These are phyloP conservation scores for Rhea pennata DNA, from an alignment of 2,113 vertebrate genomes.

Conservation along the genomic window DNA sequence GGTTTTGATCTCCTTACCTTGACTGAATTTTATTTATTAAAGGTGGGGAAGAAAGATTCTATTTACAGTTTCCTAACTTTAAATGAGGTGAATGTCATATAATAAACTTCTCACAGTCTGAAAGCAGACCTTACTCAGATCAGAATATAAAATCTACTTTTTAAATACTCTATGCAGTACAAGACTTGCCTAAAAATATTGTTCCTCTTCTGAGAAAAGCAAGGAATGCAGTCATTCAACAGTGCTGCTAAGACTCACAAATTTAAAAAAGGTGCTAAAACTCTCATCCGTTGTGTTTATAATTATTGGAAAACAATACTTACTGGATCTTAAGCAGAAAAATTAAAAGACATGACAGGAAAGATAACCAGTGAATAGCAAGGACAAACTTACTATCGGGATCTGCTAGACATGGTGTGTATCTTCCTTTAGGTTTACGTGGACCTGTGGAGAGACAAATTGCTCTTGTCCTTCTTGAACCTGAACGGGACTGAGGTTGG, in stretches of 20 bases:
- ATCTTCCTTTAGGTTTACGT: slow-evolving; percentile 88
- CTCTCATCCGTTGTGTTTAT: background rate
- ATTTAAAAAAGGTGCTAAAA: slow-evolving; percentile 26
- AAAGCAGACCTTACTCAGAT: background rate
- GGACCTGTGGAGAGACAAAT: slow-evolving; percentile 95
- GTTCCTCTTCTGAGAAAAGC: slow-evolving; percentile 2
- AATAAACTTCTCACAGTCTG: background rate
- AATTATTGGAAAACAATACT: background rate
- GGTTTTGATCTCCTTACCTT: background rate
- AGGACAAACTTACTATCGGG: slow-evolving; percentile 89
- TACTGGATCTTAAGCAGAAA: background rate
- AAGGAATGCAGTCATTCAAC: slow-evolving; percentile 1
- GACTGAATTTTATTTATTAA: background rate
- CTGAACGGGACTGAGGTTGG: slow-evolving; percentile 87
- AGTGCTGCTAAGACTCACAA: background rate
- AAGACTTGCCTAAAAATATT: background rate
- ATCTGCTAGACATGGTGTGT: slow-evolving; percentile 92
- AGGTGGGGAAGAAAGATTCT: background rate
- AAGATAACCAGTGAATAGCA: background rate
- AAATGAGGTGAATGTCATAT: background rate
- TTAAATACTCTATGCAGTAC: background rate
- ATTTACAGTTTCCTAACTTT: background rate
- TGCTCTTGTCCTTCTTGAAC: slow-evolving; percentile 88
- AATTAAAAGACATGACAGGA: background rate
- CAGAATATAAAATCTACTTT: background rate